Base-by-base conservation (phyloP, 2,113 vertebrate species). In the Apeltes quadracus region DNA sequence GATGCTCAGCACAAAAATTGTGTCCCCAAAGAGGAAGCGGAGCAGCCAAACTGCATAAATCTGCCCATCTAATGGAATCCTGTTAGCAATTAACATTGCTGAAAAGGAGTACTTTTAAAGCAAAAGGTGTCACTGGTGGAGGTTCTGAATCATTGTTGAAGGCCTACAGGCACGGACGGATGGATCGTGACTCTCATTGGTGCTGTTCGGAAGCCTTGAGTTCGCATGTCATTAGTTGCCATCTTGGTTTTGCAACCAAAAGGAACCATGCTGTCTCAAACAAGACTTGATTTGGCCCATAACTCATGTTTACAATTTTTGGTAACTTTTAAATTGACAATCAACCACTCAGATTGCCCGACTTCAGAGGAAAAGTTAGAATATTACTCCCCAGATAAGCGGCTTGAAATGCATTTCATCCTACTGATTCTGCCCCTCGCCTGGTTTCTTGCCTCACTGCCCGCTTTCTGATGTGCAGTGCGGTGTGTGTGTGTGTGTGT, bases 1-100 rank as follows among this genome's bases (percentile, higher is more conserved):
- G 29, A 72, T 14, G 8, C 63, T 78, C 39, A 1, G 69, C 29
- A 54, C 64, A 75, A 29, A 71, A 74, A 76, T 14, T 22, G 16
- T 58, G 25, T 79, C 23, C 54, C 18, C 6, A 29, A 13, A 46
- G 54, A 75, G 41, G 20, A 39, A 50, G 29, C 41, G 25, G n/a
- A 76, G 63, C 29, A 76, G 63, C 29, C 53, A 41, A 57, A 69
- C 23, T 66, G n/a, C 16, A 57, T 1, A 46, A n/a, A 66, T 8
- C 48, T 44, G 23, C 53, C 6, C 32, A 41, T 57, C 41, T 39
- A 50, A 61, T 71, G 68, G 3, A 59, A 44, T 53, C 4, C 2
- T 20, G 11, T 7, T 12, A 4, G 23, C n/a, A n/a, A 38, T 16
- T 36, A 18, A 18, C 27, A 7, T 6, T 36, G 54, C 32, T 12